phyloP scores from a whole-genome alignment of 2,888 invertebrate genomes.

The Perizoma flavofasciatum region DNA sequence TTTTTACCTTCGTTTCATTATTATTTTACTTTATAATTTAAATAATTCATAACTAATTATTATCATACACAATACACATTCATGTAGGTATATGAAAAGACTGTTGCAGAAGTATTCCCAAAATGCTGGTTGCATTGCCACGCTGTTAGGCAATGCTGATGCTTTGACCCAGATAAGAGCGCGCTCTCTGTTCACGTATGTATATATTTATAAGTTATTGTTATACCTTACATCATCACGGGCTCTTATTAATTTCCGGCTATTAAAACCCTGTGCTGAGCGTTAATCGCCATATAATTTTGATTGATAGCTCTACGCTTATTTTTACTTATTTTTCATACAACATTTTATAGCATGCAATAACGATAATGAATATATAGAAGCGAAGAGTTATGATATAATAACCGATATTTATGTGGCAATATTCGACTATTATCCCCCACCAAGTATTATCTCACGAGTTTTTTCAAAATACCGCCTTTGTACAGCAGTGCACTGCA shows the following conservation, averaged over 20 bases:
- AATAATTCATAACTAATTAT: too few species aligned
- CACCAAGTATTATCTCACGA: slow-evolving; percentile 40
- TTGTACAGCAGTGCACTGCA: too few species aligned
- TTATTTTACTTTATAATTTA: too few species aligned
- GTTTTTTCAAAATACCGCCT: slow-evolving; percentile 8
- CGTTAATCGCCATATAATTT: slow-evolving; percentile 70
- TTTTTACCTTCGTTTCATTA: too few species aligned
- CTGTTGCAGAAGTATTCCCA: too few species aligned
- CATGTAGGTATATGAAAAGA: too few species aligned
- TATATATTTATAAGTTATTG: neutral
- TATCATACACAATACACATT: too few species aligned
- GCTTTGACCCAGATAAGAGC: too few species aligned
- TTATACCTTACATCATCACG: slow-evolving; percentile 55
- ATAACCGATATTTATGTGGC: slow-evolving; percentile 50
- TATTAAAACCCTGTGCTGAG: slow-evolving; percentile 52
- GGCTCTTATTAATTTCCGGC: slow-evolving; percentile 64
- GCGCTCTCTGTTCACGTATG: too few species aligned
- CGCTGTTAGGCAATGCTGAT: too few species aligned
- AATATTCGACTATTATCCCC: slow-evolving; percentile 44
- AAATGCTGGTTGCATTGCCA: too few species aligned
- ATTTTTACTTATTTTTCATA: slow-evolving; percentile 69
- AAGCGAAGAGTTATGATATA: slow-evolving; percentile 52
- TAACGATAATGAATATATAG: slow-evolving; percentile 63
- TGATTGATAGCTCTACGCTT: slow-evolving; percentile 67
- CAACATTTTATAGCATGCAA: slow-evolving; percentile 54